Evolutionary conservation across 2,113 vertebrate species (phyloP), one percentile per base, ranked within the genome.

Genomic region (Zosterops japonicus): DNA sequence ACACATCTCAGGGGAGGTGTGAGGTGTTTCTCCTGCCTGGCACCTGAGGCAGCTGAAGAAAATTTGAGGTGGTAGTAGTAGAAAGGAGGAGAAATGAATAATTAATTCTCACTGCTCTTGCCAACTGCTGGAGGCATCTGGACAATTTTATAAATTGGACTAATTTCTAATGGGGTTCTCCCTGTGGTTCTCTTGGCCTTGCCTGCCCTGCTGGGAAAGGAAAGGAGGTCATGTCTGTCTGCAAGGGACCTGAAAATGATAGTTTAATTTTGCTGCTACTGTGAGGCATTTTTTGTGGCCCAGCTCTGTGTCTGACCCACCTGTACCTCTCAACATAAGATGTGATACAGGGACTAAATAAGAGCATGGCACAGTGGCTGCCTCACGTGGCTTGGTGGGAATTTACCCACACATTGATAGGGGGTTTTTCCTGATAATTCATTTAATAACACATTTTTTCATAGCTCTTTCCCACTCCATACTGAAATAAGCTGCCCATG

Each of bases 331-430:
- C 5, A 3, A 29, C 16, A 2, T 6, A 29, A 64, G 46, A n/a
- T 1, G 0, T 0, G 11, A 33, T 1, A 8, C 2, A 3, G 6
- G 6, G 39, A 12, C 27, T 9, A 5, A 31, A 4, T 2, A 6
- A 21, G 46, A 85, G 13, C 4, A 1, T 2, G 46, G 36, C 29
- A 24, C 42, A 0, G 2, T 5, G 61, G 27, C 53, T 76, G 53
- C 52, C 20, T 71, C 4, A 0, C 1, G 1, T 28, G 44, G 15
- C n/a, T 56, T 23, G 15, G 4, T 56, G 39, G 21, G 61, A 27
- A 5, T 68, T 71, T 44, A 28, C 24, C 36, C 29, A 31, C 8
- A 8, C 70, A 27, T 14, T 55, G 17, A 16, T 2, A 31, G n/a
- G 13, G 17, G 2, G 0, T 9, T 44, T 57, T 76, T 13, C 22